Conservation (phyloP, 2,797 vertebrate species). For the Halcyon smyrnensis region DNA sequence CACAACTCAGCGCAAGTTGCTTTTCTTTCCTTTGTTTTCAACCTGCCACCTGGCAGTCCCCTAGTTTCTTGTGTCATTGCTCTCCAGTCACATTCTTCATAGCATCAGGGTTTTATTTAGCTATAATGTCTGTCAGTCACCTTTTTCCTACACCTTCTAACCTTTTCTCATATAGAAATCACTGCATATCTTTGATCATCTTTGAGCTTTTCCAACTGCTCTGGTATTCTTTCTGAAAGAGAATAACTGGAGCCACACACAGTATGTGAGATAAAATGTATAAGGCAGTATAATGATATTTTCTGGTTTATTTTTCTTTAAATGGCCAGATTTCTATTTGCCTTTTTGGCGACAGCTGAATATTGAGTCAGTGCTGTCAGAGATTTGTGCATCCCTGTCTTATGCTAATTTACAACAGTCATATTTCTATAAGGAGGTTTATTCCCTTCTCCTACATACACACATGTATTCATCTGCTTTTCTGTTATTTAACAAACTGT, state of each 20-base stretch:
- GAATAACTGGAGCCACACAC: background rate
- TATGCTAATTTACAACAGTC: background rate
- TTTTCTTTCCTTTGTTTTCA: constrained; percentile 2
- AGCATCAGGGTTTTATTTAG: background rate
- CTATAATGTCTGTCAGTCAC: background rate
- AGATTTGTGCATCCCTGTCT: background rate
- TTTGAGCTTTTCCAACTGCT: background rate
- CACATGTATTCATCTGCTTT: background rate
- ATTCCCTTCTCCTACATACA: background rate
- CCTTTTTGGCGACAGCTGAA: background rate
- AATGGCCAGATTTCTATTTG: background rate
- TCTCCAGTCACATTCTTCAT: background rate
- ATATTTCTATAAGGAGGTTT: background rate
- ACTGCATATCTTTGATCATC: background rate
- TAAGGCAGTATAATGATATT: background rate
- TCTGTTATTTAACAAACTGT: background rate
- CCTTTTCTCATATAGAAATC: background rate
- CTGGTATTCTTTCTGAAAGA: background rate
- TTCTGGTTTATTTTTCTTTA: background rate
- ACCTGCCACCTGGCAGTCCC: background rate
- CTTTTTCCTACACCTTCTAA: background rate
- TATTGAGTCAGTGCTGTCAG: background rate
- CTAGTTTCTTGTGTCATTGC: background rate
- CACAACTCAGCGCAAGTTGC: background rate
- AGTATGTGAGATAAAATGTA: background rate